Percentiles rank a stretch among this genome's conserved stretches.
phyloP scores from a whole-genome alignment of 2,888 invertebrate genomes.

The Platerodrilus igneus region DNA sequence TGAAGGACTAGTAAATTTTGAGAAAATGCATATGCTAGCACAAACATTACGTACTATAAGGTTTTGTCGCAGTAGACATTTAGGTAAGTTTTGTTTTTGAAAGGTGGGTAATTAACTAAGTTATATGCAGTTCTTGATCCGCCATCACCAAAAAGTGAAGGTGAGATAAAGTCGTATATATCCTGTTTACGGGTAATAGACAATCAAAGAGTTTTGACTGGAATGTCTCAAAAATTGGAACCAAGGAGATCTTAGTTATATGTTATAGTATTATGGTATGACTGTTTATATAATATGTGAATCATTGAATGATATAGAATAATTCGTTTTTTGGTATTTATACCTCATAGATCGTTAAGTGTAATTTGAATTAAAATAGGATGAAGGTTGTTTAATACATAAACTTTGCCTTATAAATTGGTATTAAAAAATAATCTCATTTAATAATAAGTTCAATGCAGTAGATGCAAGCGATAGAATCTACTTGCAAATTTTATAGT shows the following conservation, averaged over 20 bases:
- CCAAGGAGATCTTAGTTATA: constrained; percentile 53
- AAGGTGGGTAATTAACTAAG: background rate
- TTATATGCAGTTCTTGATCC: constrained; percentile 59
- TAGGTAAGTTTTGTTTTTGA: constrained; percentile 53
- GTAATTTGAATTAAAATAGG: too few relatives aligned
- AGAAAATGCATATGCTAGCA: constrained; percentile 87
- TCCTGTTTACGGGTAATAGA: constrained; percentile 72
- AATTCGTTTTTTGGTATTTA: too few relatives aligned
- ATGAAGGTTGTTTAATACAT: too few relatives aligned
- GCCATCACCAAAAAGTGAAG: constrained; percentile 65
- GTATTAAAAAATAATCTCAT: too few relatives aligned
- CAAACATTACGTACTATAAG: constrained; percentile 73
- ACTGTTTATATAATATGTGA: too few relatives aligned
- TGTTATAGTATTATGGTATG: too few relatives aligned
- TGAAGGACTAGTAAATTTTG: constrained; percentile 77
- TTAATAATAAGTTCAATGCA: too few relatives aligned
- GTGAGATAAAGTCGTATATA: constrained; percentile 65
- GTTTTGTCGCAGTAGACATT: constrained; percentile 67
- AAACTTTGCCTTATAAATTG: too few relatives aligned
- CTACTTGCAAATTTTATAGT: too few relatives aligned
- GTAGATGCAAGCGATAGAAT: too few relatives aligned
- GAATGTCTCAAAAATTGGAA: constrained; percentile 74
- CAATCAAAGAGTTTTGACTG: constrained; percentile 70
- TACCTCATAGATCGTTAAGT: too few relatives aligned
- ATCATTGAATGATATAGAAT: too few relatives aligned